Evolutionary conservation across 2,113 vertebrate species (phyloP).

Genomic region (Plotosus lineatus): DNA sequence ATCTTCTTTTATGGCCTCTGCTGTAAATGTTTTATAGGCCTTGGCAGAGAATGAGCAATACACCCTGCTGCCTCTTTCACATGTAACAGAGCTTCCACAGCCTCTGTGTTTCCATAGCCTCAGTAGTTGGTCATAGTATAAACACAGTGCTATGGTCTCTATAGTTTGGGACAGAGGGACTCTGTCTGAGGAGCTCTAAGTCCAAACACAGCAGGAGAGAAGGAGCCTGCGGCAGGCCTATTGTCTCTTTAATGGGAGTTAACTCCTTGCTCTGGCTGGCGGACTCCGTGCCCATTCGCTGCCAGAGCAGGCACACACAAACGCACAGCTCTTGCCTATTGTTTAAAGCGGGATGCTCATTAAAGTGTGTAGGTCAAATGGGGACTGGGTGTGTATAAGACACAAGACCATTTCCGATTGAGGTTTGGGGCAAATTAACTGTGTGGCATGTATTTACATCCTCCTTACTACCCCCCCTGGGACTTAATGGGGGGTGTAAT

Average conservation of each 20-base stretch:
- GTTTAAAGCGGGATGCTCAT: constrained; percentile 56
- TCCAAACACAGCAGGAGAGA: constrained; percentile 37
- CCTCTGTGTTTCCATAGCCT: constrained; percentile 39
- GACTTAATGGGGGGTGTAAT: constrained; percentile 27
- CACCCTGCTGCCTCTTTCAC: constrained; percentile 46
- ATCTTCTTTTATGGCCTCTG: constrained; percentile 43
- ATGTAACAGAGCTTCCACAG: constrained; percentile 13
- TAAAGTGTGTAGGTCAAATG: constrained; percentile 49
- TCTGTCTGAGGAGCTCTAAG: constrained; percentile 38
- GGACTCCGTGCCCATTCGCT: constrained; percentile 40
- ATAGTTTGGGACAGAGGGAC: constrained; percentile 34
- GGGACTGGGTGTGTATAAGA: constrained; percentile 45
- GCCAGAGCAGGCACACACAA: constrained; percentile 32
- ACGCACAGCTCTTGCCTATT: constrained; percentile 43
- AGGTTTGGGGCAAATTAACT: constrained; percentile 38
- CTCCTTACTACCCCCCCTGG: constrained; percentile 38
- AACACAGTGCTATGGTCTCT: constrained; percentile 27
- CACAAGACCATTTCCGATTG: constrained; percentile 49
- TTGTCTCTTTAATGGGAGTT: constrained; percentile 63
- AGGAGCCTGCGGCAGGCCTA: constrained; percentile 41
- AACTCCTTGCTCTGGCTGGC: constrained; percentile 54
- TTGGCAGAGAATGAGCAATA: constrained; percentile 37
- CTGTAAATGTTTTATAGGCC: constrained; percentile 46
- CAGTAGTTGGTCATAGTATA: constrained; percentile 32
- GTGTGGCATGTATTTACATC: constrained; percentile 37